Base-by-base conservation (phyloP, 1,140 invertebrate species). In the Lucilia sericata region DNA sequence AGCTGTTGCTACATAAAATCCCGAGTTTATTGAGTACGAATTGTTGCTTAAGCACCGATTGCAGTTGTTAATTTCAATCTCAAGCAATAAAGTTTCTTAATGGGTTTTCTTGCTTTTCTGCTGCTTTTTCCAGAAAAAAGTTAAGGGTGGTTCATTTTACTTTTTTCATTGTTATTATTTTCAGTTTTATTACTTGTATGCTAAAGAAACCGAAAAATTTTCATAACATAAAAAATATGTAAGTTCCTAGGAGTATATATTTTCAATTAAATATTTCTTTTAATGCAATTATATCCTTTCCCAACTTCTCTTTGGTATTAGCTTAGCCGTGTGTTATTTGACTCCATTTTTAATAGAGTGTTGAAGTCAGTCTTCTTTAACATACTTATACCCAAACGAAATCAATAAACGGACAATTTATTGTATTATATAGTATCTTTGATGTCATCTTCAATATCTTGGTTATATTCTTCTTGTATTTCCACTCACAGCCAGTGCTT, bases 61-160 rank as follows among this genome's bases (percentile, higher is more conserved):
- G 51, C 51, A 55, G 51, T 55, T 55, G 51, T 55, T 55, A n/a
- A 55, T 17, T n/a, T 55, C 51, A 55, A 55, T 55, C 51, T 70
- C 21, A 5, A n/a, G 19, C 5, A 21, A 70, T 70, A 70, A 70
- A 70, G 19, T 21, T 70, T 70, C 12, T 70, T 70, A 70, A 70
- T 70, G 2, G 5, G 5, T 70, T 70, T 42, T 0, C 7, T 21
- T 70, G 25, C 9, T 19, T 10, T 70, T 70, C 25, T 30, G 13
- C 55, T n/a, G 7, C 14, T 60, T 60, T 60, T 60, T 42, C 10
- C 36, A 8, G 3, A 3, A 4, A 42, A 4, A 55, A 8, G 12
- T 55, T 70, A 21, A 21, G 65, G 65, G 65, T 70, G 1, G 21
- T 70, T 70, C 25, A n/a, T 1, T 60, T 17, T 2, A 42, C 42